Evolutionary conservation across 2,113 vertebrate species (phyloP), one percentile per base, ranked within the genome.

Genomic region (Cairina moschata): DNA sequence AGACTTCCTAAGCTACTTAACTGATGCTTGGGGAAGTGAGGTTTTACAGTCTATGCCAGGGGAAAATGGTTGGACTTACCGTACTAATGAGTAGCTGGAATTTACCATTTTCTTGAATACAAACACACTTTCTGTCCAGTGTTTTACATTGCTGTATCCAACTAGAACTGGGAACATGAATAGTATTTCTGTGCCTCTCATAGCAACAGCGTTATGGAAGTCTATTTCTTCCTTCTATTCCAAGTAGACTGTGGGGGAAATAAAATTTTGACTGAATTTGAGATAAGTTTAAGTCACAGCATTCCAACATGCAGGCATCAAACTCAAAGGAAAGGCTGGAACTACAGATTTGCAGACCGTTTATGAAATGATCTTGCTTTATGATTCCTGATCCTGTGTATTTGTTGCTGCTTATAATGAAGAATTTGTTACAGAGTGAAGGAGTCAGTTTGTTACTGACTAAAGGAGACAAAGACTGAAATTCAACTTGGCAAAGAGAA

Each of bases 1-100:
- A 86, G 90, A 46, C 56, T 93, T 95, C 50, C 67, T 66, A 79
- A 94, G 78, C 83, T 83, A 72, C 86, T 97, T 93, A 95, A 54
- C 59, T 84, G 38, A 63, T 94, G 93, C 89, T 95, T 78, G 77
- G 71, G 90, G 86, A 93, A 58, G 75, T 63, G 59, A 94, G 84
- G 87, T 38, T 86, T 91, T 62, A 15, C 54, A 85, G 36, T 50
- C 48, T 78, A 1, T 54, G 42, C 38, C 79, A 83, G 25, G 18
- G 42, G 31, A 71, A 88, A 91, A 92, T 74, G 32, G 44, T 58
- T 63, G n/a, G 25, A 11, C 21, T 83, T 48, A 9, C 29, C 65
- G 74, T 46, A 29, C 29, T 94, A 88, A 86, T 54, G 36, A 84
- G 44, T 58, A 60, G n/a, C 58, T 82, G 58, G 69, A 91, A 69